Conservation (phyloP, 2,113 vertebrate species). For the Sphaerodactylus townsendi region DNA sequence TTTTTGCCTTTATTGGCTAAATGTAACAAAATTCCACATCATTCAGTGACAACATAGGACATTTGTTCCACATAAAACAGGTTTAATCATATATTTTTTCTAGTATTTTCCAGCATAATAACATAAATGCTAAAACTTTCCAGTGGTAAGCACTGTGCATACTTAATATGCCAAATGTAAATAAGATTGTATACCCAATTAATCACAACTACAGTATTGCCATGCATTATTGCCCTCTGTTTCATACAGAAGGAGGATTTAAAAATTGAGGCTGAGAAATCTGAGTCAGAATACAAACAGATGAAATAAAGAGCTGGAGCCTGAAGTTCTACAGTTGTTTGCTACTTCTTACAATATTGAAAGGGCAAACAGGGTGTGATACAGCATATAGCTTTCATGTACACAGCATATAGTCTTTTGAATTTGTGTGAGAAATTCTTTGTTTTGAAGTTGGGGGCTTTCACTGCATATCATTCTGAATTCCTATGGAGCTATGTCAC, state of each 20-base stretch:
- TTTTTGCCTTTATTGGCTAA: background rate
- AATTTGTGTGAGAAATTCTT: too few relatives aligned
- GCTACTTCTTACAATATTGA: background rate
- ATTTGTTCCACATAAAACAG: background rate
- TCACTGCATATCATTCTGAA: too few relatives aligned
- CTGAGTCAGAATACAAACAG: background rate
- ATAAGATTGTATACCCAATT: background rate
- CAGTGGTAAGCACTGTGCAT: background rate
- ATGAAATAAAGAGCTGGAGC: background rate
- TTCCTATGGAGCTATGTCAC: too few relatives aligned
- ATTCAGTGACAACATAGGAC: background rate
- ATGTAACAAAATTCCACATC: background rate
- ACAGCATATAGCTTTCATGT: background rate
- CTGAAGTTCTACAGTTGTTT: background rate
- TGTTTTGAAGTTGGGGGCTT: too few relatives aligned
- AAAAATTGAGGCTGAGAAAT: background rate
- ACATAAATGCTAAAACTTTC: background rate
- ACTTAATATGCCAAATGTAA: background rate
- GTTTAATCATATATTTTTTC: too few relatives aligned
- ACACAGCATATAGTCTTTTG: background rate
- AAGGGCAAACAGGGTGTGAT: background rate
- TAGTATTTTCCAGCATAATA: background rate
- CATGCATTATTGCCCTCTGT: background rate
- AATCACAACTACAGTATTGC: background rate
- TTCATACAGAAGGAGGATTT: background rate